Base-by-base conservation (phyloP, 1,140 invertebrate genomes). In the Drosophila nikananu region DNA sequence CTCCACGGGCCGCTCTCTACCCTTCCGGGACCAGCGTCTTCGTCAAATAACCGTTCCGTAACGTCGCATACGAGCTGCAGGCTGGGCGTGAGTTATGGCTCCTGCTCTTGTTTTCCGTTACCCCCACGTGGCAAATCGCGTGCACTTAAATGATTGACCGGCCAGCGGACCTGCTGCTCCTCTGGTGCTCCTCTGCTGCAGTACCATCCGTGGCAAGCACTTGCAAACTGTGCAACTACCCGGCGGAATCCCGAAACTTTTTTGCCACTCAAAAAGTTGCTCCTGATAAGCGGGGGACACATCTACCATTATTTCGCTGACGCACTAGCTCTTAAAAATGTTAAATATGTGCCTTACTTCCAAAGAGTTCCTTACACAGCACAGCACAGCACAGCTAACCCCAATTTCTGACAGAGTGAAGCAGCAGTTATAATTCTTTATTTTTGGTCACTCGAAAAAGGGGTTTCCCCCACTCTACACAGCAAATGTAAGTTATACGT, bases 101-200 rank as follows among this genome's bases (percentile, higher is more conserved):
- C 21, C 23, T 55, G 59, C 59, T 83, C 65, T 81, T 65, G 59
- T 37, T 58, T 48, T n/a, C 55, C 54, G 41, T 5, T 27, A 19
- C 30, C 15, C 13, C n/a, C n/a, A n/a, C n/a, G 52, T 57, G 79
- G 79, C 75, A 86, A 80, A 90, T 90, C 86, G 86, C 86, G 86
- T 90, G 86, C 86, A 90, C 81, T 86, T 90, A 91, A 90, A 90
- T 90, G 86, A 90, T 90, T 90, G 86, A 81, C 77, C 86, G 80
- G 77, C 63, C 73, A 66, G 44, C 58, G 63, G 71, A 72, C 58
- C 39, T 70, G 44, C 1, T 30, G 54, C 32, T 57, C 12, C 62
- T 79, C 71, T 71, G 76, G 46, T 62, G 71, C 32, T 57, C 12
- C 62, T 79, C 71, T 71, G 76, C 49, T 62, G 71, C 70, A 73